Conservation (phyloP, 2,797 vertebrate species). For the Mormyrops attenuatus region DNA sequence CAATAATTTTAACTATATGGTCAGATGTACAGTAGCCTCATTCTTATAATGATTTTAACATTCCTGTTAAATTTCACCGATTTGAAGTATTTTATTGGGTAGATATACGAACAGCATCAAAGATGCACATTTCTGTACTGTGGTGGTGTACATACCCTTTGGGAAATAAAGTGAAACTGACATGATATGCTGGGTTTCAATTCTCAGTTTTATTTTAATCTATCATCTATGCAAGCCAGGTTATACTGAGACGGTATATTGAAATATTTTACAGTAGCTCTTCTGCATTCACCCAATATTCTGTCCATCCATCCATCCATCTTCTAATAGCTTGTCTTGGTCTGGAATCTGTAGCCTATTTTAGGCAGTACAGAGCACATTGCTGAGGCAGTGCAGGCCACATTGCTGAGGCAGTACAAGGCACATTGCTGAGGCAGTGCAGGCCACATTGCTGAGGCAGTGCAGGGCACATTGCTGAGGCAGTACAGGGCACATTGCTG, state of each 20-base stretch:
- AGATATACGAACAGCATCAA: not conserved
- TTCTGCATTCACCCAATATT: not conserved
- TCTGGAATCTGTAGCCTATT: not conserved
- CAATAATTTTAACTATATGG: not conserved
- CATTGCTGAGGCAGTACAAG: no score
- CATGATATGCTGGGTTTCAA: not conserved
- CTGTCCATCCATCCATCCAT: not conserved
- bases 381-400: not conserved
- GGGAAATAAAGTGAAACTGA: not conserved
- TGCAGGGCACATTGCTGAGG: not conserved
- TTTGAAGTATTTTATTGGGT: not conserved
- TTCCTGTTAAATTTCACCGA: not conserved
- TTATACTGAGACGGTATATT: not conserved
- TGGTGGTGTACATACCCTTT: not conserved
- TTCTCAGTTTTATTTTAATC: conserved; percentile 3
- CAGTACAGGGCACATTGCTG: no score
- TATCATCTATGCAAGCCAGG: not conserved
- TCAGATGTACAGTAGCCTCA: not conserved
- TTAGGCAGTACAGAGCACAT: not conserved
- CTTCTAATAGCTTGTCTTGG: not conserved
- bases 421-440: no score
- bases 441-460: no score
- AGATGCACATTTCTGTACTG: not conserved
- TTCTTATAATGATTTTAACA: not conserved
- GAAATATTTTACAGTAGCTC: not conserved